Conservation (phyloP, 2,797 vertebrate genomes). For the Megaceryle alcyon region DNA sequence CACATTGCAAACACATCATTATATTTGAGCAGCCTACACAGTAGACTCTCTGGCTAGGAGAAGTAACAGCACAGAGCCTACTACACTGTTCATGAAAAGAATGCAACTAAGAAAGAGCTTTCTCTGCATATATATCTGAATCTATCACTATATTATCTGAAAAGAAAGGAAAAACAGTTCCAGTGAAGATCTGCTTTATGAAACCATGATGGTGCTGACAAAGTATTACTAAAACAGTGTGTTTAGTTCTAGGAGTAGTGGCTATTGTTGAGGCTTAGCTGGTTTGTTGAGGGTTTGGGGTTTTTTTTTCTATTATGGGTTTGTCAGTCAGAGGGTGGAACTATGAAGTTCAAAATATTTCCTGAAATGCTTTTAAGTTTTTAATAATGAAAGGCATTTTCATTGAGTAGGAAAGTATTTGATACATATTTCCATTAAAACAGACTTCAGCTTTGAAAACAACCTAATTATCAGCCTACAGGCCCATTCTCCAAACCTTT, state of each 20-base stretch:
- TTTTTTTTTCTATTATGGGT: not conserved
- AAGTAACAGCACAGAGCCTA: not conserved
- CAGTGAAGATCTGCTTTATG: not conserved
- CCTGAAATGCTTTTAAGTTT: not conserved
- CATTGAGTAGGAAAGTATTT: not conserved
- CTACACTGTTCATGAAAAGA: not conserved
- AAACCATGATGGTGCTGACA: not conserved
- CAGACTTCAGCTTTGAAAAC: not conserved
- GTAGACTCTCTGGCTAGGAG: not conserved
- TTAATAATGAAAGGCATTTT: not conserved
- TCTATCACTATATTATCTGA: not conserved
- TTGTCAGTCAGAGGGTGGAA: not conserved
- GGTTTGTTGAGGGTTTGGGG: not conserved
- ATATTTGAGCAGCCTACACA: not conserved
- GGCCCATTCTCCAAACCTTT: not conserved
- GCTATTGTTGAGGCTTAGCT: not conserved
- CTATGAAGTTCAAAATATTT: slow-evolving; percentile 15
- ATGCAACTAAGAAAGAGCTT: not conserved
- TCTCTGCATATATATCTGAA: not conserved
- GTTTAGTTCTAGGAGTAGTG: not conserved
- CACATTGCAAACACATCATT: not conserved
- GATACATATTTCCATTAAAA: slow-evolving; percentile 5
- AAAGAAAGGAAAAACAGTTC: not conserved
- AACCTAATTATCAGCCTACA: not conserved
- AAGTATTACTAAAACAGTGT: not conserved